phyloP scores from a whole-genome alignment of 2,797 vertebrate species.

The Lacerta bilineata region DNA sequence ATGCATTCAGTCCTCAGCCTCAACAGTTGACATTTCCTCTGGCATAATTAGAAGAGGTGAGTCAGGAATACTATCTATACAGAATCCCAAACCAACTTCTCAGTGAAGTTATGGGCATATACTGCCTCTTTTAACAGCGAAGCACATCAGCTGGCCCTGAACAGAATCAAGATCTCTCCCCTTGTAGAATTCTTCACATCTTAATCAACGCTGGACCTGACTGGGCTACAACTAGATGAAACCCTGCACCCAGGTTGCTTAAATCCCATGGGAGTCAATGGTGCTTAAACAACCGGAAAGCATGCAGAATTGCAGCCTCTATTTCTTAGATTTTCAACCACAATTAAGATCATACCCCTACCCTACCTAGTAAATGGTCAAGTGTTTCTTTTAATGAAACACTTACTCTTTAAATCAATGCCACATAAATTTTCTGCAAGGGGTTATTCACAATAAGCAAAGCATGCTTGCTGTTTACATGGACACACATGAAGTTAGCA shows the following conservation, averaged over 20 bases:
- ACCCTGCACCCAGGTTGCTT: not conserved
- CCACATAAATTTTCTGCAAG: not conserved
- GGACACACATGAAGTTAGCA: constrained; percentile 15
- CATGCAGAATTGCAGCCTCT: constrained; percentile 24
- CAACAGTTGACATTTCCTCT: constrained; percentile 56
- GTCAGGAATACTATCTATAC: constrained; percentile 34
- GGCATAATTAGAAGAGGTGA: constrained; percentile 26
- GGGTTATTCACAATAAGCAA: constrained; percentile 11
- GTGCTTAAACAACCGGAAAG: not conserved
- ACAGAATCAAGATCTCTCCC: constrained; percentile 66
- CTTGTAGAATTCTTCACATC: constrained; percentile 69
- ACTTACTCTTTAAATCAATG: not conserved
- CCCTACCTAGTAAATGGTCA: not conserved
- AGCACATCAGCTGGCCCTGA: constrained; percentile 59
- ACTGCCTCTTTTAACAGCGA: constrained; percentile 75
- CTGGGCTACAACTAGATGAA: constrained; percentile 45
- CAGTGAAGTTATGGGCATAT: constrained; percentile 76
- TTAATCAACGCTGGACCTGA: constrained; percentile 63
- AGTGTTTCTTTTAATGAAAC: not conserved
- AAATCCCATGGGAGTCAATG: not conserved
- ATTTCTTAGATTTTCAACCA: constrained; percentile 43
- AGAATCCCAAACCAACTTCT: constrained; percentile 56
- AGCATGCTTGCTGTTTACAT: constrained; percentile 23
- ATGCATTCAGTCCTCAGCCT: constrained; percentile 23
- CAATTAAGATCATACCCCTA: not conserved